Evolutionary conservation across 2,888 invertebrate genomes (phyloP).

Genomic region (Coremacera marginata): DNA sequence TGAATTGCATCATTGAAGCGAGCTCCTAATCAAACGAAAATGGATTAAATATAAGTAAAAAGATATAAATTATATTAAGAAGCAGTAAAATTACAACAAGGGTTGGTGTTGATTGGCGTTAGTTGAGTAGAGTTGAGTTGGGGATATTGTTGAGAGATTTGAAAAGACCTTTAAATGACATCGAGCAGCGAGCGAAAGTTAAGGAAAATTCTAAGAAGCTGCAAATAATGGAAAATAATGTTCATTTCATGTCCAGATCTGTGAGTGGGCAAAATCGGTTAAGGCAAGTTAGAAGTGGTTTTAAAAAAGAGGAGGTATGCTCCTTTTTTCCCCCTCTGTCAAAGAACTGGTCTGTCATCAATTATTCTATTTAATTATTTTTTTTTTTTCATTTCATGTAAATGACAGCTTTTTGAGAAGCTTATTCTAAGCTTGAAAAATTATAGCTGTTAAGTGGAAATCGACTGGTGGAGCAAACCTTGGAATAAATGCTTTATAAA

Average conservation of each 20-base stretch:
- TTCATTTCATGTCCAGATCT: not conserved
- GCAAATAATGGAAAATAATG: conserved; percentile 24
- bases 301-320: not conserved
- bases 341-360: too few species aligned
- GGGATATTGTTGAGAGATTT: not conserved
- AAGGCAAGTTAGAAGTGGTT: not conserved
- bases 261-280: too few species aligned
- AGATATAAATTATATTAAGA: conserved; percentile 18
- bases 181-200: not conserved
- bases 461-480: too few species aligned
- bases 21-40: not conserved
- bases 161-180: conserved; percentile 14
- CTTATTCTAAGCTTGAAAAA: too few species aligned
- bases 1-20: not conserved
- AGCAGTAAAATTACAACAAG: not conserved
- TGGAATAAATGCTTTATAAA: too few species aligned
- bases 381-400: too few species aligned
- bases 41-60: conserved; percentile 21
- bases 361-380: too few species aligned
- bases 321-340: too few species aligned
- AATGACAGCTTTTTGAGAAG: too few species aligned
- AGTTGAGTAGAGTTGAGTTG: not conserved
- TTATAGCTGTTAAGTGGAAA: too few species aligned
- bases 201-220: not conserved
- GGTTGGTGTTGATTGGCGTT: too few species aligned